Base-by-base conservation (phyloP, 2,113 vertebrate genomes). In the Romanogobio albipinnatus region DNA sequence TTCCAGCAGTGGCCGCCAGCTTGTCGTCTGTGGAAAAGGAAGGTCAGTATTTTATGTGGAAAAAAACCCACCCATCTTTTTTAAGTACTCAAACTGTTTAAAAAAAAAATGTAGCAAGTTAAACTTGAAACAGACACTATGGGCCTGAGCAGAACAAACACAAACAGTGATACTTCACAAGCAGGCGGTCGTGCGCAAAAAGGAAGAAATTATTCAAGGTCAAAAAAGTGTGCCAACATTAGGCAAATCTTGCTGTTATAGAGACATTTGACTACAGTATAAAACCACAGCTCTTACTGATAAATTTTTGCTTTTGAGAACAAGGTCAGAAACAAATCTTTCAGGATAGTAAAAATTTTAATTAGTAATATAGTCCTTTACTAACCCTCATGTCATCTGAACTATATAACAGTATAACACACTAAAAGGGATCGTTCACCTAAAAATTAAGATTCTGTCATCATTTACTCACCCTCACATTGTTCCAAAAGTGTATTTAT, bases 1-100 rank as follows among this genome's bases (percentile, higher is more conserved):
- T 99, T 85, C 93, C 97, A 92, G 95, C 94, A 88, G 96, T 91
- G 79, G 95, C 89, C 91, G 96, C 97, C 97, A 99, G 95, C 87
- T 97, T 97, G 90, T 87, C 73, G 58, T 89, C 89, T 90, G 87
- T 79, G 89, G 71, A 76, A 84, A 82, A 29, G 9, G 43, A 68
- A 17, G 17, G 49, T 75, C 33, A 73, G 66, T 39, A 4, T 71
- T n/a, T 70, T 43, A 19, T 7, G 19, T 43, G 33, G 22, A 45
- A 10, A 58, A 26, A 29, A 26, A 24, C 14, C 29, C 29, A n/a
- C 39, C 4, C 39, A 13, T n/a, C 9, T 24, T 36, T 36, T 19
- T 11, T 56, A 56, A 26, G n/a, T 29, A 26, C 47, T 79, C 8
- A 47, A 79, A 78, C 36, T 22, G 9, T 39, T 43, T 3, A 15